These are phyloP conservation scores for Tricholaema leucomelas DNA, from an alignment of 2,113 vertebrate species.

Conservation along the genomic window DNA sequence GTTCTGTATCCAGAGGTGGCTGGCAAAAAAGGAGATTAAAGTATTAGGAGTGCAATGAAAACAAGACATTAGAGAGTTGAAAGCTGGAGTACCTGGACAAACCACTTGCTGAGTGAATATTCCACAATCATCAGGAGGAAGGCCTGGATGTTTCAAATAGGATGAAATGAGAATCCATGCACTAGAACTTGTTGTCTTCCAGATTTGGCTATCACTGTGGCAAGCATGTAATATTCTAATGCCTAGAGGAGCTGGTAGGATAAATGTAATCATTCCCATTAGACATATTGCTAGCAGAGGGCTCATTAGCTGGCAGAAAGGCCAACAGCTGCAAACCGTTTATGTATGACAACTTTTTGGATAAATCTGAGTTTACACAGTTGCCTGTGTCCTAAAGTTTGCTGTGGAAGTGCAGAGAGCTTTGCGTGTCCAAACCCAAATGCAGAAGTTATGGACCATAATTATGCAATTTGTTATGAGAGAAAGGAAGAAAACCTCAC, in stretches of 20 bases:
- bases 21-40: conserved; percentile 64
- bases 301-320: conserved; percentile 41
- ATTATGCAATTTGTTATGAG: conserved; percentile 40
- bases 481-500: conserved; percentile 31
- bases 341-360: conserved; percentile 49
- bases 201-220: conserved; percentile 6
- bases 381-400: conserved; percentile 42
- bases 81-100: conserved; percentile 62
- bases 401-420: conserved; percentile 39
- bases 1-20: conserved; percentile 62
- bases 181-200: background rate
- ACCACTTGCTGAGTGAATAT: conserved; percentile 48
- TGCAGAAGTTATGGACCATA: conserved; percentile 45
- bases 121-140: background rate
- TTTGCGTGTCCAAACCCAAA: background rate
- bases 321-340: conserved; percentile 67
- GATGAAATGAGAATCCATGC: background rate
- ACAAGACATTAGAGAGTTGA: conserved; percentile 64
- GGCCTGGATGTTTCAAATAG: background rate
- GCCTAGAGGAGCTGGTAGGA: background rate
- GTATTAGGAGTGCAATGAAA: conserved; percentile 65
- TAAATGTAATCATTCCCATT: conserved; percentile 26
- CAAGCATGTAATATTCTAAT: background rate
- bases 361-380: conserved; percentile 61
- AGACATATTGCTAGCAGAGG: conserved; percentile 16